Base-by-base conservation (phyloP, 2,888 invertebrate genomes). In the Byasa hedistus region DNA sequence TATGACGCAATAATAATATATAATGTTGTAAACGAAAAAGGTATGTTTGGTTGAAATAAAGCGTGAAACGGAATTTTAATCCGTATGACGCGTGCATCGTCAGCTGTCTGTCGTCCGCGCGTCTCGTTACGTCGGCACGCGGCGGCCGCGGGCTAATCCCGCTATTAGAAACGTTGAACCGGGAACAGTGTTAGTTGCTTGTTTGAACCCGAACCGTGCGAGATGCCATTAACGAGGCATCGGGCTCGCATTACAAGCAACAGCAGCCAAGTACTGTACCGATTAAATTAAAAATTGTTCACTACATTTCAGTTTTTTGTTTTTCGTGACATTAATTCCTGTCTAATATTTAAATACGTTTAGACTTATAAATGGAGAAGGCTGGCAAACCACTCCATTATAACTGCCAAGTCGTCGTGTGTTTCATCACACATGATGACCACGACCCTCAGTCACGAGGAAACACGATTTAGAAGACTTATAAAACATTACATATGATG, bases 91-190 rank as follows among this genome's bases (percentile, higher is more conserved):
- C 86, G 86, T 84, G 87, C 75, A 75, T 66, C 80, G 87, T 87
- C 88, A 83, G 75, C 77, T 80, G 80, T 70, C 80, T 81, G 86
- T 89, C 89, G 78, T 78, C 86, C 87, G 77, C 76, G 76, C 81
- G 88, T 89, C 89, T 81, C 79, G 87, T 90, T 88, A 89, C 77
- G 83, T 83, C 83, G 83, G 76, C 81, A 84, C 85, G 85, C 71
- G 75, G 68, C 74, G 69, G 70, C 60, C 63, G 56, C 64, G 61
- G 73, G 72, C 80, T 87, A 83, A 85, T 85, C 85, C 80, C 77
- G 69, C 78, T 72, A 80, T 79, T 81, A 80, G 77, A 82, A 80
- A 85, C 81, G 81, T 80, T 80, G 78, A 82, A 84, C 61, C 56
- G 44, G 36, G 60, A 56, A 85, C 84, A 73, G 76, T 76, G 84